Evolutionary conservation across 1,140 invertebrate species (phyloP).

Genomic region (Nasonia longicornis): DNA sequence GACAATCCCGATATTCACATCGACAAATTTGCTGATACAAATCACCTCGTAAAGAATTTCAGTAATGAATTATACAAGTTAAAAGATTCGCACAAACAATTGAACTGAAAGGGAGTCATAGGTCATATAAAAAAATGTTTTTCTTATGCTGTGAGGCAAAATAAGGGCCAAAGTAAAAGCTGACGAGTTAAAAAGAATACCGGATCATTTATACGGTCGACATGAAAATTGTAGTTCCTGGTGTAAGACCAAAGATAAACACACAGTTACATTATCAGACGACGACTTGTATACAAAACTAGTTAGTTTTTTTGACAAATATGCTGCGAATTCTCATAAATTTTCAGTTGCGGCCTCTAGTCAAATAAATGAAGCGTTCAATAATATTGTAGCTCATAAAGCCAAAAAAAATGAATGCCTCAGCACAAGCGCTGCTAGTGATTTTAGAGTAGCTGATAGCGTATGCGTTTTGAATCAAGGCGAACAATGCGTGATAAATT

Average conservation of each 20-base stretch:
- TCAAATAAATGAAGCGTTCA: slow-evolving; percentile 38
- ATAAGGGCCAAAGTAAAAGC: slow-evolving; percentile 38
- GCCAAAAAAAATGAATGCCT: slow-evolving; percentile 34
- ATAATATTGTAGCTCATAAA: slow-evolving; percentile 40
- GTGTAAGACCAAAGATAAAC: slow-evolving; percentile 41
- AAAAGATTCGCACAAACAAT: slow-evolving; percentile 36
- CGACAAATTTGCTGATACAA: slow-evolving; percentile 50
- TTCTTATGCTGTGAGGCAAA: slow-evolving; percentile 46
- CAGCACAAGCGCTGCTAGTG: slow-evolving; percentile 31
- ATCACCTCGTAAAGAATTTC: slow-evolving; percentile 50
- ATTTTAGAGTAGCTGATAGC: slow-evolving; percentile 36
- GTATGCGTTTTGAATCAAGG: slow-evolving; percentile 24
- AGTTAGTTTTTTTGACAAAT: slow-evolving; percentile 30
- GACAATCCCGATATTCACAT: slow-evolving; percentile 33
- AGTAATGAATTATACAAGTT: slow-evolving; percentile 27
- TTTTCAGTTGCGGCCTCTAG: slow-evolving; percentile 42
- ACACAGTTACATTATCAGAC: slow-evolving; percentile 29
- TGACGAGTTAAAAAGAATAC: slow-evolving; percentile 38
- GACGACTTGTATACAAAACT: slow-evolving; percentile 23
- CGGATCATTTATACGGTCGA: slow-evolving; percentile 47
- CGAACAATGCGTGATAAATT: not conserved
- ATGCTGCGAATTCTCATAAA: slow-evolving; percentile 34
- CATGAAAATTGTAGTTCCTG: slow-evolving; percentile 48
- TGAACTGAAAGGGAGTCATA: slow-evolving; percentile 45
- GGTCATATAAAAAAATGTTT: slow-evolving; percentile 50